These are phyloP conservation scores for Taenaris catops DNA, from an alignment of 2,888 invertebrate genomes.

Conservation along the genomic window DNA sequence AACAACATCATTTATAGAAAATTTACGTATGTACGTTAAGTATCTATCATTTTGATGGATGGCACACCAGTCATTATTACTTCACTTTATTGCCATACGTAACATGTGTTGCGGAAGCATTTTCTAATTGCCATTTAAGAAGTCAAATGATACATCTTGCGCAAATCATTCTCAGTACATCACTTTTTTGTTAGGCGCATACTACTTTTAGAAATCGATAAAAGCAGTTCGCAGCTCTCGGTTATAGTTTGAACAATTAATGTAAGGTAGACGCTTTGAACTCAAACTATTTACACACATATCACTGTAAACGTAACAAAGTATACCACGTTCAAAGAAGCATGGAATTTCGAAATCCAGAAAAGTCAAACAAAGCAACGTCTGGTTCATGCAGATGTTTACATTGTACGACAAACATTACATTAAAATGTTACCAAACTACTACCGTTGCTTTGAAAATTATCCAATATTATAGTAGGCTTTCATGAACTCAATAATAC, in stretches of 20 bases:
- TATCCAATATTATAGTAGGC: constrained; percentile 34
- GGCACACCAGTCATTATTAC: no score
- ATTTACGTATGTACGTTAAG: no score
- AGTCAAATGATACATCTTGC: neutral
- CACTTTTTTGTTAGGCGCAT: constrained; percentile 1
- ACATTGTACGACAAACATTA: constrained; percentile 44
- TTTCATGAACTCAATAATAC: no score
- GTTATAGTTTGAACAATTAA: neutral
- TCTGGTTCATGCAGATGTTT: constrained; percentile 44
- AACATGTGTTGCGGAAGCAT: constrained; percentile 1
- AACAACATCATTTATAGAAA: no score
- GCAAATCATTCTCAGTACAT: neutral
- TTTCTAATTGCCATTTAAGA: constrained; percentile 1
- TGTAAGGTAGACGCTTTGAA: constrained; percentile 7
- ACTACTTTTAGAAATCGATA: constrained; percentile 1
- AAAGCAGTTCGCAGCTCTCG: constrained; percentile 1
- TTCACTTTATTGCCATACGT: neutral
- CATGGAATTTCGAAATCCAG: constrained; percentile 29
- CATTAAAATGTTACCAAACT: constrained; percentile 35
- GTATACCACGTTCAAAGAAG: constrained; percentile 22
- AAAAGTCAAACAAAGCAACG: constrained; percentile 41
- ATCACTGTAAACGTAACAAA: constrained; percentile 12
- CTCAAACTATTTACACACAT: constrained; percentile 9
- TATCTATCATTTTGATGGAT: no score
- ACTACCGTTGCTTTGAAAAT: constrained; percentile 38